Evolutionary conservation across 1,140 invertebrate genomes (phyloP).

Genomic region (Choristoneura fumiferana): DNA sequence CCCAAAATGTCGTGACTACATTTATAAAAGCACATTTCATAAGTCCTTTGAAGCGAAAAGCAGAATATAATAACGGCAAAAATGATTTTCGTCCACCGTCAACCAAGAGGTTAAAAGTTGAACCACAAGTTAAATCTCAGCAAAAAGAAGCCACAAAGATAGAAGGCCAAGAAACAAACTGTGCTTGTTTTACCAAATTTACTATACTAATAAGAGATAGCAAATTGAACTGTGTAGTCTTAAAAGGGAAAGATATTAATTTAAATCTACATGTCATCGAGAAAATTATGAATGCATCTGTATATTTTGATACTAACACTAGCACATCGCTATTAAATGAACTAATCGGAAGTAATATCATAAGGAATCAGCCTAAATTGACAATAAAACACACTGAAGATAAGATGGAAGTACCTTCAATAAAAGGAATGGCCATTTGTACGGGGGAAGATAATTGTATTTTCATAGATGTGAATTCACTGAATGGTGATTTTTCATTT

Average conservation of each 20-base stretch:
- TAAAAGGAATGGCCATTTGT: constrained; percentile 51
- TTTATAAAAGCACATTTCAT: constrained; percentile 37
- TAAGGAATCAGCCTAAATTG: constrained; percentile 27
- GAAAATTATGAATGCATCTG: constrained; percentile 32
- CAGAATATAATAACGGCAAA: constrained; percentile 23
- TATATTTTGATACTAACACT: constrained; percentile 42
- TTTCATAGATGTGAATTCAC: constrained; percentile 50
- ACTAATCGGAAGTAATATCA: constrained; percentile 54
- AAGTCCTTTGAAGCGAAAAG: constrained; percentile 49
- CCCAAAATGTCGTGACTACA: constrained; percentile 35
- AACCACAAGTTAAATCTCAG: neutral
- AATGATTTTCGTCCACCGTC: constrained; percentile 24
- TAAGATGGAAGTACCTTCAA: constrained; percentile 21
- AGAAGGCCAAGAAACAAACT: constrained; percentile 15
- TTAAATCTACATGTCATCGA: constrained; percentile 44
- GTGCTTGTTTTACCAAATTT: constrained; percentile 23
- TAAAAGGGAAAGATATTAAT: constrained; percentile 13
- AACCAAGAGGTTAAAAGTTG: constrained; percentile 45
- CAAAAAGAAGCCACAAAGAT: neutral
- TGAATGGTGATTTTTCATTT: constrained; percentile 21
- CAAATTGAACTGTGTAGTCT: constrained; percentile 27
- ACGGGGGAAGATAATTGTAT: constrained; percentile 37
- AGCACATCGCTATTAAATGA: constrained; percentile 25
- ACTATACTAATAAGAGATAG: constrained; percentile 23
- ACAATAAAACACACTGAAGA: constrained; percentile 16